A percentile compares a stretch with the other conserved stretches of the same genome.
Conservation (phyloP, 2,113 vertebrate genomes). For the Columba janthina region DNA sequence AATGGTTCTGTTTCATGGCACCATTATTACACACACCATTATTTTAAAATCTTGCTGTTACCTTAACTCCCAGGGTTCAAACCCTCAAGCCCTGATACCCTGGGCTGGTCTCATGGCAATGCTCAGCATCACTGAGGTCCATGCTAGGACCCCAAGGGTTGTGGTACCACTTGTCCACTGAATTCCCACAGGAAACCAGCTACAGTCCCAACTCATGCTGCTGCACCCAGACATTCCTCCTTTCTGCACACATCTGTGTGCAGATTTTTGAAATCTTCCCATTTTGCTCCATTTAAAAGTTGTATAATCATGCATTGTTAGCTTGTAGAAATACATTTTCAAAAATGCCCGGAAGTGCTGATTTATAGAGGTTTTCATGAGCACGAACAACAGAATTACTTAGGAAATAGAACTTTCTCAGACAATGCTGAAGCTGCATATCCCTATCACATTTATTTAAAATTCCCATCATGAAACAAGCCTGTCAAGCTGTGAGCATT, state of each 20-base stretch:
- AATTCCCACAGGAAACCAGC: not conserved
- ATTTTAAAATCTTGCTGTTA: not conserved
- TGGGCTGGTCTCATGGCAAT: not conserved
- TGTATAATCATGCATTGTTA: too few species aligned
- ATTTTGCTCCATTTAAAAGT: not conserved
- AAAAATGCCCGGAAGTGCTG: not conserved
- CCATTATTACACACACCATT: not conserved
- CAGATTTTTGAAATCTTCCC: not conserved
- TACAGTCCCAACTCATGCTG: not conserved
- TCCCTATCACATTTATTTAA: not conserved
- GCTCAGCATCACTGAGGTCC: fast-evolving
- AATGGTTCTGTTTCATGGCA: not conserved
- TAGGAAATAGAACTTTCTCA: conserved; percentile 8
- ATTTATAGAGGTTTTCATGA: not conserved
- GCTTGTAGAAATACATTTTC: not conserved
- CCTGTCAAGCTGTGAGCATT: not conserved
- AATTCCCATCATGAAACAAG: not conserved
- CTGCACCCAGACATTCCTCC: fast-evolving
- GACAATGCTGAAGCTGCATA: conserved; percentile 49
- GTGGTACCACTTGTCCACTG: not conserved
- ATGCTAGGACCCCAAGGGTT: not conserved
- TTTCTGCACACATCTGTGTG: not conserved
- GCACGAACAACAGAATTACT: conserved; percentile 34
- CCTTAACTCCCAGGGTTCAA: not conserved
- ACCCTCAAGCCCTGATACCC: not conserved